Base-by-base conservation (phyloP, 2,888 invertebrate genomes). In the Drosophila macrothrix region DNA sequence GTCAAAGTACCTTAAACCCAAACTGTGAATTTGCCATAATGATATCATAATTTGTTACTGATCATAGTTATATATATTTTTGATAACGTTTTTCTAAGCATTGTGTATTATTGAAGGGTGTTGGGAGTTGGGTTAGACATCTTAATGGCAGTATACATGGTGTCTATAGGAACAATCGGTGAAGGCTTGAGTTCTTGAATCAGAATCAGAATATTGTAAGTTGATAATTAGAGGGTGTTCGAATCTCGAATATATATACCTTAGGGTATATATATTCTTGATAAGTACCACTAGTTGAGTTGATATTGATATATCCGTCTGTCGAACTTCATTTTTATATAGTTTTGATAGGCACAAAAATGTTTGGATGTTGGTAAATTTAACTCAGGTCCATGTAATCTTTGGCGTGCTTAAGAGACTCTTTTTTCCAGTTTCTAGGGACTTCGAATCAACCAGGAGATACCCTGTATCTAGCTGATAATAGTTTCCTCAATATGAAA, bases 1-100 rank as follows among this genome's bases (percentile, higher is more conserved):
- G 54, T 37, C 22, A 39, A 39, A 61, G 74, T 77, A 56, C 66
- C 78, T 67, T 5, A 22, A 75, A 39, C 39, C 33, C 14, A 7
- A 69, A 22, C 43, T 69, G 70, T 59, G 46, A 70, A 54, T 49
- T 16, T 65, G 31, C 37, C 5, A 12, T 37, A 53, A 35, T 41
- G 28, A 22, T 58, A 43, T 25, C 14, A 37, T 25, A 25, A 5
- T 33, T n/a, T 31, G 7, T 55, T 0, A 29, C 35, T 63, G 37
- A 54, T 53, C 19, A 12, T 10, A 10, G 37, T 25, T 22, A 66
- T 52, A 49, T 37, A 37, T 49, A 49, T 73, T 25, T 12, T 67
- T 67, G 49, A 67, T 73, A 67, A 0, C 1, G 12, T 5, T 69
- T 68, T 53, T 31, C 25, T 2, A 37, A 4, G 16, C 25, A 5